Base-by-base conservation (phyloP, 53 echinoderm and acorn worm species). In the Arbacia lixula region DNA sequence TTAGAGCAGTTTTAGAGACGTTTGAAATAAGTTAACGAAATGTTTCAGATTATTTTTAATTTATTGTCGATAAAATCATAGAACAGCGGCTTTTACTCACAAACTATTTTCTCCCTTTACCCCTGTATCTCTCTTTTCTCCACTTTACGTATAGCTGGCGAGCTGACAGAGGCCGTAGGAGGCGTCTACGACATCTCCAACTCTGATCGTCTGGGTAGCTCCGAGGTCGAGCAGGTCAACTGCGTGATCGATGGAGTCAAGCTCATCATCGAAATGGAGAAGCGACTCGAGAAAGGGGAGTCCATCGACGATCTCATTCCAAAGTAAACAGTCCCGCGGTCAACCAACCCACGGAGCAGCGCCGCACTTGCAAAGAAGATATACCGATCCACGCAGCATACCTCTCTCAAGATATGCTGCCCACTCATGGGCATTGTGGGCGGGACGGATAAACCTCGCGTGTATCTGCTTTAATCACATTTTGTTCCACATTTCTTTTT, bases 121-220 rank as follows among this genome's bases (percentile, higher is more conserved):
- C 22, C 58, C 9, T 57, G 14, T n/a, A n/a, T n/a, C 21, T 17
- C 12, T 57, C 19, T 57, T 57, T 20, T 57, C 58, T 21, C 58
- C 58, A 12, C 14, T 14, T 8, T 28, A 6, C 32, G 12, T 28
- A 8, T 17, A 74, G 98, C 94, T 53, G 98, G 98, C 20, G 98
- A 94, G 69, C 85, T 94, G 87, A 97, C 98, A 10, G 92, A 91
- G 27, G 87, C 94, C 36, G 90, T 93, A 8, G 98, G 93, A 43
- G 98, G 98, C 22, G 92, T 93, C 10, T 97, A 94, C 72, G 98
- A 97, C 62, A 88, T 97, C 81, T 97, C 98, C 62, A 97, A 97
- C 84, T 72, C 86, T 34, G 94, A 97, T 63, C 92, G 98, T 60
- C 90, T 97, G 9, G 98, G 98, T 51, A 76, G 82, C 36, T 92